A percentile compares a stretch with the other conserved stretches of the same genome.
phyloP scores from a whole-genome alignment of 2,888 invertebrate genomes.

The Ectemnius cavifrons region DNA sequence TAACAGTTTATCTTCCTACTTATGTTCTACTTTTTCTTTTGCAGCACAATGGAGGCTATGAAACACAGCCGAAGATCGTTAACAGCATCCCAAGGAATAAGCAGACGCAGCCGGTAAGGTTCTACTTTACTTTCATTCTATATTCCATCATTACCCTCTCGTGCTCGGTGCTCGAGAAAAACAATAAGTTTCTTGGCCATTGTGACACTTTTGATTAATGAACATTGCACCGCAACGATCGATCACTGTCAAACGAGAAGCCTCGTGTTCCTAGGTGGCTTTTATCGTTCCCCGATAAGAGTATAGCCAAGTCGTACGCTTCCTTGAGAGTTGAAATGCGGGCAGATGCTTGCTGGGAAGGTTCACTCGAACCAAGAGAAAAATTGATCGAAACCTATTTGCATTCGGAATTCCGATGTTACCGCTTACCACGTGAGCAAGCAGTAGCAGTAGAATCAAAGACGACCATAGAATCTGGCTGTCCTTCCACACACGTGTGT shows the following conservation, averaged over 20 bases:
- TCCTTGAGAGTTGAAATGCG: constrained; percentile 8
- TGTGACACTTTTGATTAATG: too few relatives aligned
- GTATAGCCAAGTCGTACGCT: constrained; percentile 41
- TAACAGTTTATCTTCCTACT: neutral
- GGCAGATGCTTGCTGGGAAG: constrained; percentile 27
- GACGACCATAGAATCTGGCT: neutral
- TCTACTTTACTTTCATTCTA: neutral
- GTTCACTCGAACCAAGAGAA: constrained; percentile 59
- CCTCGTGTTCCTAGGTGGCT: constrained; percentile 7
- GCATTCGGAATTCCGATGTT: constrained; percentile 52
- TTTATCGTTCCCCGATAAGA: constrained; percentile 53
- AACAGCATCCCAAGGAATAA: constrained; percentile 64
- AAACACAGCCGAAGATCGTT: constrained; percentile 69
- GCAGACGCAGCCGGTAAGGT: constrained; percentile 65
- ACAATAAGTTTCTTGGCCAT: too few relatives aligned
- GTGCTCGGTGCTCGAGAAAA: constrained; percentile 8
- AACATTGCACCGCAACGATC: neutral
- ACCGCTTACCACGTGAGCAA: neutral
- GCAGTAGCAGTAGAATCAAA: neutral
- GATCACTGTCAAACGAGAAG: constrained; percentile 38
- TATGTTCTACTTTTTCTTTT: constrained; percentile 53
- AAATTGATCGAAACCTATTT: constrained; percentile 54
- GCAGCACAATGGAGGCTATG: constrained; percentile 76
- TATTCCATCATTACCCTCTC: neutral
- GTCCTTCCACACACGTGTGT: constrained; percentile 18